Evolutionary conservation across 1,140 invertebrate genomes (phyloP).

Genomic region (Daktulosphaira vitifoliae): DNA sequence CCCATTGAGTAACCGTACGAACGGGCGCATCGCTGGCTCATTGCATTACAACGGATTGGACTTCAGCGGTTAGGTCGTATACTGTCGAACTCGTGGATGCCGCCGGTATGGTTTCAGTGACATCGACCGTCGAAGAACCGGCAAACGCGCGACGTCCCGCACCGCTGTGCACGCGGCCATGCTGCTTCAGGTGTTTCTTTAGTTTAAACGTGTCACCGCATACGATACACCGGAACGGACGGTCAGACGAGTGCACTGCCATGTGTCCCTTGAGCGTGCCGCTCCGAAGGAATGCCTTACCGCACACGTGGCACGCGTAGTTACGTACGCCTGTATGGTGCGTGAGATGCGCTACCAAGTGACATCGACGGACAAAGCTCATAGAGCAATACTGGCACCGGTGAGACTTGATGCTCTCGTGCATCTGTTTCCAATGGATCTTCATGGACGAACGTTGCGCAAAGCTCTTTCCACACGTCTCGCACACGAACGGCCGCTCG

Average conservation of each 20-base stretch:
- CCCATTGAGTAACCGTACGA: too few relatives aligned
- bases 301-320: slow-evolving; percentile 48
- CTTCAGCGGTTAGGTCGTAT: too few relatives aligned
- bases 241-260: slow-evolving; percentile 27
- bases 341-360: slow-evolving; percentile 47
- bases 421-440: slow-evolving; percentile 44
- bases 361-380: slow-evolving; percentile 46
- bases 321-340: slow-evolving; percentile 50
- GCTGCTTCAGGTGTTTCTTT: slow-evolving; percentile 33
- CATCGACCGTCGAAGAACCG: too few relatives aligned
- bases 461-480: slow-evolving; percentile 37
- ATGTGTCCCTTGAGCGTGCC: slow-evolving; percentile 32
- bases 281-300: slow-evolving; percentile 46
- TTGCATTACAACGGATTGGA: too few relatives aligned
- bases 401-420: slow-evolving; percentile 53
- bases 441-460: slow-evolving; percentile 33
- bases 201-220: slow-evolving; percentile 35
- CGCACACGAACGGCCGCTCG: slow-evolving; percentile 37
- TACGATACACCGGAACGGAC: slow-evolving; percentile 35
- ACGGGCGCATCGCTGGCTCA: too few relatives aligned
- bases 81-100: too few relatives aligned
- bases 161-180: slow-evolving; percentile 20
- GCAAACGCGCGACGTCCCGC: too few relatives aligned
- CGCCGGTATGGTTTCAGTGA: too few relatives aligned
- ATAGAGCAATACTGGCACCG: slow-evolving; percentile 51